Percentiles rank a stretch among this genome's conserved stretches.
These are phyloP conservation scores for Rafetus swinhoei DNA, from an alignment of 2,113 vertebrate species.

Conservation along the genomic window DNA sequence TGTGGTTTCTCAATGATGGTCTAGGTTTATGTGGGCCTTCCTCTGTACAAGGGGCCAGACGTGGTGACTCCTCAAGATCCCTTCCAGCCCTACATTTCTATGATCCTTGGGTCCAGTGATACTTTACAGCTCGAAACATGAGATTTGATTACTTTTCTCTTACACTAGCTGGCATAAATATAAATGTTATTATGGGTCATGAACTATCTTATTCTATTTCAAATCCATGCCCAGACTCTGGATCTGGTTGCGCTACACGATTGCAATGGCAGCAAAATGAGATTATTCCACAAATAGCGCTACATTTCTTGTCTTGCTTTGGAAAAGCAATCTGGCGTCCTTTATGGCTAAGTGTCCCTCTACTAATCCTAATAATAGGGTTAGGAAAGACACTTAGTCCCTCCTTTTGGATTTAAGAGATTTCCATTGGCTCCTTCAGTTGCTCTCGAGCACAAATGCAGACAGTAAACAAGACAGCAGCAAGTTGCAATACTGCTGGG, in stretches of 20 bases:
- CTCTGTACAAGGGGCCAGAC: background rate
- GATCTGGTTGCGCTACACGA: accelerated
- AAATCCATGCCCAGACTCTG: conserved; percentile 25
- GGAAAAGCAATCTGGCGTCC: background rate
- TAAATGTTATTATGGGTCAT: conserved; percentile 24
- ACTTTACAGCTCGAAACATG: conserved; percentile 10
- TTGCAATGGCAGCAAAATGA: background rate
- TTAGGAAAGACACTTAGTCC: conserved; percentile 30
- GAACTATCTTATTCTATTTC: conserved; percentile 32
- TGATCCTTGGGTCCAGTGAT: background rate
- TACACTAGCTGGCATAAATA: background rate
- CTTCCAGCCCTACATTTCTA: background rate
- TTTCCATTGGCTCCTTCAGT: background rate
- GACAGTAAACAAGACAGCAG: background rate
- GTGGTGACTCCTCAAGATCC: background rate
- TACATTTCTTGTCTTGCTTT: background rate
- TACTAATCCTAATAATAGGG: conserved; percentile 50
- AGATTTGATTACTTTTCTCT: background rate
- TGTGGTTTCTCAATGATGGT: background rate
- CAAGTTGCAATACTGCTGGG: background rate
- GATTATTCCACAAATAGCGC: conserved; percentile 13
- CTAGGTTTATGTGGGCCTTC: background rate
- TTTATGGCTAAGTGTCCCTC: conserved; percentile 34
- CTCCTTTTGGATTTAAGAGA: conserved; percentile 10
- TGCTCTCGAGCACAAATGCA: conserved; percentile 3